Evolutionary conservation across 2,113 vertebrate species (phyloP), one percentile per base, ranked within the genome.

Genomic region (Hucho hucho): DNA sequence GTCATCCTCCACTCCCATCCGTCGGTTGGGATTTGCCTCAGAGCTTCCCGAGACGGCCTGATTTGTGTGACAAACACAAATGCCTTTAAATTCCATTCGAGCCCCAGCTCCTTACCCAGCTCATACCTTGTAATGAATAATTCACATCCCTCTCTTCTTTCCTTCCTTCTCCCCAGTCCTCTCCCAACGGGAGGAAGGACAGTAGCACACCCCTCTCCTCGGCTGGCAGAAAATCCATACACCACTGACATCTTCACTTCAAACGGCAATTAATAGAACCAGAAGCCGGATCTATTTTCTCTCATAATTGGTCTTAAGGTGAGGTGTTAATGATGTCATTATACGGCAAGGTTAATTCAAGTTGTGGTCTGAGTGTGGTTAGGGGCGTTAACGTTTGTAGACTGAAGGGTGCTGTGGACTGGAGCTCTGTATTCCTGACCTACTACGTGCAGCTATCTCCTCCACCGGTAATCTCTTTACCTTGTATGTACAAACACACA

Each of bases 201-300:
- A 92, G 86, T 80, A 84, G 83, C 83, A 86, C 87, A 88, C 76
- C 80, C 88, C 87, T 88, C 85, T 79, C 69, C 77, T 88, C 85
- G 76, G 68, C 78, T 88, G 92, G 91, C 92, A 94, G 90, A 90
- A 93, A 94, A 94, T 93, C 93, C 86, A 93, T 94, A 93, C 69
- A 18, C 83, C 47, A 75, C 80, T 92, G 92, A 93, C 89, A 82
- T 92, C 88, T 93, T 87, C 47, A 79, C 90, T 92, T 93, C 87
- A 89, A 91, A 87, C 87, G 74, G 87, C 91, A 93, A 93, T 94
- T 93, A 92, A 92, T 89, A 87, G 83, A 91, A 86, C 75, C 64
- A 73, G 37, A 81, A 72, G 67, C 49, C 47, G 59, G 85, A 90
- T 92, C 86, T 87, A 86, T 90, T 90, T 89, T 87, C 80, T 80